These are phyloP conservation scores for Lipophrys pholis DNA, from an alignment of 2,113 vertebrate species.

Conservation along the genomic window DNA sequence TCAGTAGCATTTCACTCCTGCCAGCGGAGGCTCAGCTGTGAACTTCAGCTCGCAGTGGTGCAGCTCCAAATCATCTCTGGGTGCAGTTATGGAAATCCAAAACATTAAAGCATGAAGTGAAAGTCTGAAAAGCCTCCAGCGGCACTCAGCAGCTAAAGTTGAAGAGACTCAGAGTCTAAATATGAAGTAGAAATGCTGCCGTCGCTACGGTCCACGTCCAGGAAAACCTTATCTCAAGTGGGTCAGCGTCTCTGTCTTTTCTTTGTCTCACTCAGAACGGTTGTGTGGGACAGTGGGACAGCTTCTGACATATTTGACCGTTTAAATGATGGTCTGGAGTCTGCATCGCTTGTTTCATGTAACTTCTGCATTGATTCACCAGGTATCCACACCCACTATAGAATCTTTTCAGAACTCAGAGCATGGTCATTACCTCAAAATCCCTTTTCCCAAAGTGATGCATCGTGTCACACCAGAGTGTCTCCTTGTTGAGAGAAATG, in stretches of 20 bases:
- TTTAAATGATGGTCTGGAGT: not conserved
- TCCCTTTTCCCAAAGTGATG: not conserved
- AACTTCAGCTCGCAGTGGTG: not conserved
- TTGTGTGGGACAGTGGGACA: not conserved
- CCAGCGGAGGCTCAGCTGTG: conserved; percentile 2
- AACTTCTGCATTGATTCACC: not conserved
- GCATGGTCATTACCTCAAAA: not conserved
- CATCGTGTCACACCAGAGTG: not conserved
- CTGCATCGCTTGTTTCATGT: not conserved
- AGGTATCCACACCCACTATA: not conserved
- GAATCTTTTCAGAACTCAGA: no score
- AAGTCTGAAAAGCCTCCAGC: not conserved
- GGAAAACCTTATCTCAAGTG: not conserved
- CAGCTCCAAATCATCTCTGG: conserved; percentile 3
- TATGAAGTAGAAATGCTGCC: not conserved
- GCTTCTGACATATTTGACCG: not conserved
- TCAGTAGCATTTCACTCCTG: conserved; percentile 1
- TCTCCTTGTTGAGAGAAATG: not conserved
- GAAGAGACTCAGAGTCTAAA: conserved; percentile 7
- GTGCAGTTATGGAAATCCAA: not conserved
- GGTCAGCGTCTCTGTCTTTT: not conserved
- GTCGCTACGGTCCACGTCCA: not conserved
- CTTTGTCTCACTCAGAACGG: not conserved
- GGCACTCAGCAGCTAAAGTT: not conserved
- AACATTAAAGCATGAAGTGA: conserved; percentile 11